Evolutionary conservation across 2,888 invertebrate species (phyloP), one percentile per base, ranked within the genome.

Genomic region (Dinocampus coccinellae): DNA sequence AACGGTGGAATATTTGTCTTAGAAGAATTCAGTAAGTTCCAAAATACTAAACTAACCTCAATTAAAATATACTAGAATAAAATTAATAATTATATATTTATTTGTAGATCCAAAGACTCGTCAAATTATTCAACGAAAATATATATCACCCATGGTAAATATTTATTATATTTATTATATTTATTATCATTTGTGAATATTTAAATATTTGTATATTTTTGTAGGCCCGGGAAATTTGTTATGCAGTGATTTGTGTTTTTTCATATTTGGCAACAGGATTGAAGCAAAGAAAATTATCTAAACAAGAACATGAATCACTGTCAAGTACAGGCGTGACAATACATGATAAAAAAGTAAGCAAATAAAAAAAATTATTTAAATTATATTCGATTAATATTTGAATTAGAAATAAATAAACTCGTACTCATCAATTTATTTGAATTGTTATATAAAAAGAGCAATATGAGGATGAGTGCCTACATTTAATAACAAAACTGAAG

Each of bases 181-280:
- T 9, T 10, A 36, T 9, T 3, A 42, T n/a, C 13, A n/a, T 3
- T 2, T n/a, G 13, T n/a, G 9, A 9, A 2, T 11, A 24, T 11
- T 39, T 58, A 65, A 33, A 33, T 62, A 33, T 39, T 69, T 34
- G 52, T 74, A 26, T 74, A 3, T 77, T 72, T 52, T 83, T 80
- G 24, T 89, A 99, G 98, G 98, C 99, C 87, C 97, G 98, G 89
- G 98, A 99, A 89, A 99, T 99, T 85, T 99, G 98, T 89, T 99
- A 99, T 89, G 97, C 99, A 81, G 98, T 99, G 75, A 91, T 99
- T 81, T 99, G 99, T 90, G 97, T 99, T 79, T 99, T 99, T 90
- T 99, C 99, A 64, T 99, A 99, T 90, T 93, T 98, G 86, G 98
- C 98, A 75, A 98, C 98, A 70, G 97, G 96, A 0, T 92, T 93